Percentiles rank a stretch among this genome's conserved stretches.
These are phyloP conservation scores for Pomatorhinus ruficollis DNA, from an alignment of 2,113 vertebrate species.

Conservation along the genomic window DNA sequence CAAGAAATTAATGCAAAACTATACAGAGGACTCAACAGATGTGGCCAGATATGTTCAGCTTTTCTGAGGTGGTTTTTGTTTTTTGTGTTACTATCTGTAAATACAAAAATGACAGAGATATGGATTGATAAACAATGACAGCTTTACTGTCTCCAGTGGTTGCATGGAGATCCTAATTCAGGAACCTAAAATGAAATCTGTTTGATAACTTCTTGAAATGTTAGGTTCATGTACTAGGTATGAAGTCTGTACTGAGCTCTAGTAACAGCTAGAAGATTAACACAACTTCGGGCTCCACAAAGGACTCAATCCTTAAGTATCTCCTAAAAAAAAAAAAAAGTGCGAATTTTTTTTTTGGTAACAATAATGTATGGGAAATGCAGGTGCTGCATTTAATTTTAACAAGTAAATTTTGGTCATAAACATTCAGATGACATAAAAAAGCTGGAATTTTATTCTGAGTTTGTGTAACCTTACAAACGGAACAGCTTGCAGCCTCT, in stretches of 20 bases:
- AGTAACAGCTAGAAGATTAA: background rate
- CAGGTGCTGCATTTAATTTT: background rate
- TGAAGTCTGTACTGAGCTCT: background rate
- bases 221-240: background rate
- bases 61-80: background rate
- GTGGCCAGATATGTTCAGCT: background rate
- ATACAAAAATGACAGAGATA: background rate
- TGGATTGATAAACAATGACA: background rate
- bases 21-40: background rate
- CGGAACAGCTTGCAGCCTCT: background rate
- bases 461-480: background rate
- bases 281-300: background rate
- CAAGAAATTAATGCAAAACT: background rate
- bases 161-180: background rate
- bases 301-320: background rate
- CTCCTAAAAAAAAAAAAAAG: background rate
- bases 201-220: background rate
- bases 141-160: background rate
- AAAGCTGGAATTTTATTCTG: background rate
- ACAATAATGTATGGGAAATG: background rate
- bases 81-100: background rate
- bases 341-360: background rate
- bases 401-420: background rate
- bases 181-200: background rate
- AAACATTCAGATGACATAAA: background rate